Base-by-base conservation (phyloP, 2,113 vertebrate species). In the Trogon surrucura region DNA sequence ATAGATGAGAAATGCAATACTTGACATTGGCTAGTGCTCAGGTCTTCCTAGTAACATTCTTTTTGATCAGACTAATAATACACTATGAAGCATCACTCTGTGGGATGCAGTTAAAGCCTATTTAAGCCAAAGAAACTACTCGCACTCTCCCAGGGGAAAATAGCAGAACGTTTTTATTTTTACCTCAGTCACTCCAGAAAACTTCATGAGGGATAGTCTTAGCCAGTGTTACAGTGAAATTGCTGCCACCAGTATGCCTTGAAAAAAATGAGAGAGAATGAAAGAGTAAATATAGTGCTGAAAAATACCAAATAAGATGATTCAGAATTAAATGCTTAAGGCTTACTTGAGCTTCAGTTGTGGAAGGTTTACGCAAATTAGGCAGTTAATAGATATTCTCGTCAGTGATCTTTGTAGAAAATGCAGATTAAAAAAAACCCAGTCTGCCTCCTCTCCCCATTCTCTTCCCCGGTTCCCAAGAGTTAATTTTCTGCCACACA, bases 161-260 rank as follows among this genome's bases (percentile, higher is more conserved):
- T 97, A 97, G 92, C 95, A 96, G 91, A 96, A 97, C 89, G 66
- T 95, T 98, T 97, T 97, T 97, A 97, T 96, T 98, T 98, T 97
- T 98, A 96, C 97, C 93, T 97, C 93, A 93, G 56, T 98, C 96
- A 93, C 89, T 96, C 85, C 81, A 95, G 95, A 97, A 97, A 94
- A 97, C 85, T 97, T 98, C 75, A 82, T 72, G 93, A 90, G 77
- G 84, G 83, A 93, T 65, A 85, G 62, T 87, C 73, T 85, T 79
- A 91, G 58, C 81, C 80, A 80, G 67, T 11, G 9, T 95, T 95
- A 60, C 6, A 91, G 81, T 77, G 87, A 96, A 95, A 95, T 83
- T 82, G 69, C 88, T 97, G 84, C 89, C 88, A 93, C 91, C 72
- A 74, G 54, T 92, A 85, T 91, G 70, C 44, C 81, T 95, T 85